Base-by-base conservation (phyloP, 2,888 invertebrate genomes). In the Byasa hedistus region DNA sequence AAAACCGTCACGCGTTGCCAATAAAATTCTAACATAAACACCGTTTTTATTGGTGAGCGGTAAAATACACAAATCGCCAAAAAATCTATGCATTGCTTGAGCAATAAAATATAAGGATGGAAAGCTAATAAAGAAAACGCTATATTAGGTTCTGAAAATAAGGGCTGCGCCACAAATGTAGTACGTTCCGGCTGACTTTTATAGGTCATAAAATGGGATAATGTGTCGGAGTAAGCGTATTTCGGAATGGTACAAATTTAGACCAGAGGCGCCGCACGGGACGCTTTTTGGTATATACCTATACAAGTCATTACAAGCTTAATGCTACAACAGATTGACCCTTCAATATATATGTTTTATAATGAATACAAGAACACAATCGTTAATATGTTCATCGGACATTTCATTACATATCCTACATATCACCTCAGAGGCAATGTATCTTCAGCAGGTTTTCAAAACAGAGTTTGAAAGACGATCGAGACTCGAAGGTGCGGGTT, bases 151-250 rank as follows among this genome's bases (percentile, higher is more conserved):
- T 83, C 86, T 82, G 87, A 84, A 88, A 87, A 87, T 89, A 89
- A 90, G 87, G 89, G 87, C 85, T 82, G 81, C 68, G 77, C 85
- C 85, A 83, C 88, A 91, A 91, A 89, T 85, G 86, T 87, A 88
- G 85, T 89, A 85, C 85, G 85, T 89, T 86, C 77, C 77, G 78
- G 74, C 82, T 87, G 90, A 91, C 91, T 89, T 91, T 91, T 91
- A 91, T 91, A 82, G 91, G 85, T 90, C 83, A 89, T 91, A 91
- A 91, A 91, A 83, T 80, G 84, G 88, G 85, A 89, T 91, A 91
- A 91, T 91, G 89, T 87, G 87, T 83, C 78, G 85, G 86, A 80
- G 86, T 86, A 84, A 87, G 86, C 87, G 87, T 89, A 89, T 90
- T 91, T 88, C 82, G 84, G 90, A 87, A 86, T 86, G 82, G 87